Percentiles rank a stretch among this genome's conserved stretches.
Conservation (phyloP, 2,797 vertebrate species). For the Peromyscus attwateri region DNA sequence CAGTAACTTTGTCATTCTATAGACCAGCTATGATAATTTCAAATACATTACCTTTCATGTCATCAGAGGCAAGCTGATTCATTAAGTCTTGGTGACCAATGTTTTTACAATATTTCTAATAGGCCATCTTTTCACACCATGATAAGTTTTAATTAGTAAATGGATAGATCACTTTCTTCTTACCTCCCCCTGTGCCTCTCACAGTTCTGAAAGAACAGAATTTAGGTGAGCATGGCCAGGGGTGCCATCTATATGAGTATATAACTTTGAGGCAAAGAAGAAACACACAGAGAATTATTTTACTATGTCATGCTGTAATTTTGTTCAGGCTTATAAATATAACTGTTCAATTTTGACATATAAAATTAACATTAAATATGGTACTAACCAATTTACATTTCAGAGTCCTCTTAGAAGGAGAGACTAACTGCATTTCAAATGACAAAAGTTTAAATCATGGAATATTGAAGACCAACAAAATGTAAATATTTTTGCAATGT, state of each 20-base stretch:
- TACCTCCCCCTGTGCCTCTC: background rate
- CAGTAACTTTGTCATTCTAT: background rate
- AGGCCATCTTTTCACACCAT: background rate
- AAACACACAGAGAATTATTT: background rate
- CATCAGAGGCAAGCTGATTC: background rate
- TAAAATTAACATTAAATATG: constrained; percentile 47
- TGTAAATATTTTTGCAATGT: constrained; percentile 66
- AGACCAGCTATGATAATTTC: background rate
- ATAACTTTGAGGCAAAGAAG: background rate
- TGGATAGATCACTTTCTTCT: background rate
- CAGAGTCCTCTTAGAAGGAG: constrained; percentile 53
- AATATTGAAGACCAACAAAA: constrained; percentile 54
- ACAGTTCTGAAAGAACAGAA: background rate
- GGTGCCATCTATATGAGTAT: background rate
- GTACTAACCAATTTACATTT: constrained; percentile 65
- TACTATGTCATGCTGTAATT: background rate
- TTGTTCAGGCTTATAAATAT: constrained; percentile 51
- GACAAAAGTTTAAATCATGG: constrained; percentile 27
- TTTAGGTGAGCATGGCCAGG: background rate
- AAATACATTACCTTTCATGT: background rate
- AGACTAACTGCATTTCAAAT: constrained; percentile 46
- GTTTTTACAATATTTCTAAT: background rate
- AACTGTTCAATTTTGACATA: constrained; percentile 62
- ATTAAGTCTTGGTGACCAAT: background rate
- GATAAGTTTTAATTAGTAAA: background rate